Base-by-base conservation (phyloP, 2,888 invertebrate species). In the Koerneria pararmatus region DNA sequence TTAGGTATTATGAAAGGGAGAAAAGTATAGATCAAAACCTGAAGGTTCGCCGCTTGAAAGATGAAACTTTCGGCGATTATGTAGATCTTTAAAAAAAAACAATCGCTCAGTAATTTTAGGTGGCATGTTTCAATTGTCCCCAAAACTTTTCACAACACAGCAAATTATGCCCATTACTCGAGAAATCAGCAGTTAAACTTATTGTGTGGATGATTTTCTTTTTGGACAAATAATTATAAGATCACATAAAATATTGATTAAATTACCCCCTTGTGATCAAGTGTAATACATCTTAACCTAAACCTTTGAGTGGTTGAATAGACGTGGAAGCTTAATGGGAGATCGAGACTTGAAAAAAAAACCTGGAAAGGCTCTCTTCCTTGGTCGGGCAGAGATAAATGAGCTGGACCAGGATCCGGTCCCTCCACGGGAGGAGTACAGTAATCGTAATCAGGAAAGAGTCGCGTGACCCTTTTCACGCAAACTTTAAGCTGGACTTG, bases 321-420 rank as follows among this genome's bases (percentile, higher is more conserved):
- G 1, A 37, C n/a, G 3, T 24, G n/a, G 19, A 22, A 35, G n/a
- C 34, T 22, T 37, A 22, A 31, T 27, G n/a, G 57, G n/a, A 49
- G 11, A 8, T 15, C n/a, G 51, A 19, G 27, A 8, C 6, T 53
- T 66, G 3, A 22, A 37, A 27, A 57, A 5, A 34, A 24, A 54
- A 79, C 80, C 69, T 80, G 80, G 65, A 82, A 82, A 2, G 82
- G 72, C 41, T 74, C 71, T 31, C 69, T 69, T 11, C 73, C 74
- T 22, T 77, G 73, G 22, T 82, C 82, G 0, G 82, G 83, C 22
- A 83, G 71, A 6, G 68, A 70, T 11, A 81, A 64, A 34, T 72
- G 73, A n/a, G 79, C 78, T 2, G 83, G 83, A n/a, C 83, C 83
- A 1, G 83, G 83, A 59, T 78, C 80, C 35, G 80, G 78, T 54